Percentiles rank a stretch among this genome's conserved stretches.
These are phyloP conservation scores for Gorsachius goisagi DNA, from an alignment of 2,113 vertebrate species.

Conservation along the genomic window DNA sequence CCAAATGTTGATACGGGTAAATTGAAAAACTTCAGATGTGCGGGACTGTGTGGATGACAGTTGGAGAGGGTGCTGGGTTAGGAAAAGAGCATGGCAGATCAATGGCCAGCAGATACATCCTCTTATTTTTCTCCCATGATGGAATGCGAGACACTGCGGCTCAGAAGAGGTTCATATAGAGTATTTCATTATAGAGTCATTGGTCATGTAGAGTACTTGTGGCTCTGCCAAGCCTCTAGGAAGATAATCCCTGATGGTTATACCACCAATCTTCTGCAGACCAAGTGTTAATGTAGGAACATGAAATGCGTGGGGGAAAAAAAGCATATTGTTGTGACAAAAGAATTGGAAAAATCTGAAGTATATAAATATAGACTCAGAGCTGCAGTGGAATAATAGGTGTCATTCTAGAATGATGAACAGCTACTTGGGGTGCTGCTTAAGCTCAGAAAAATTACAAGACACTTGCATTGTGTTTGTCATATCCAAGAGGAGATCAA, in stretches of 20 bases:
- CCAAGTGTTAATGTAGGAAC: background rate
- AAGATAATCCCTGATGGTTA: background rate
- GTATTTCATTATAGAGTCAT: background rate
- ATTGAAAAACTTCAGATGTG: background rate
- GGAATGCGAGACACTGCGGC: background rate
- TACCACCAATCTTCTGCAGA: background rate
- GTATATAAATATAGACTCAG: background rate
- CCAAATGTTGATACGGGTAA: background rate
- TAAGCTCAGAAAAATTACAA: constrained; percentile 11
- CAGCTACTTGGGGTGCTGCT: background rate
- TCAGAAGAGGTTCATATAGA: background rate
- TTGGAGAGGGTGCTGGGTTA: background rate
- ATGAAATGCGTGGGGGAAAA: accelerated
- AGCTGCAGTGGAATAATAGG: background rate
- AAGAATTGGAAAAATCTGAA: background rate
- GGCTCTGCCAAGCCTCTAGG: background rate
- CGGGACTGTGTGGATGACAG: background rate
- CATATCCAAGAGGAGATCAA: background rate
- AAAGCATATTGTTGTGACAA: background rate
- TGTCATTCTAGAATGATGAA: background rate
- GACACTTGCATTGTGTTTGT: constrained; percentile 1
- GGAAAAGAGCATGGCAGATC: background rate
- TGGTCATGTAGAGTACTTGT: background rate
- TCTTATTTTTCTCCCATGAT: background rate
- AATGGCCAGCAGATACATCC: background rate